Conservation (phyloP, 2,888 invertebrate species). For the Gerris lacustris region DNA sequence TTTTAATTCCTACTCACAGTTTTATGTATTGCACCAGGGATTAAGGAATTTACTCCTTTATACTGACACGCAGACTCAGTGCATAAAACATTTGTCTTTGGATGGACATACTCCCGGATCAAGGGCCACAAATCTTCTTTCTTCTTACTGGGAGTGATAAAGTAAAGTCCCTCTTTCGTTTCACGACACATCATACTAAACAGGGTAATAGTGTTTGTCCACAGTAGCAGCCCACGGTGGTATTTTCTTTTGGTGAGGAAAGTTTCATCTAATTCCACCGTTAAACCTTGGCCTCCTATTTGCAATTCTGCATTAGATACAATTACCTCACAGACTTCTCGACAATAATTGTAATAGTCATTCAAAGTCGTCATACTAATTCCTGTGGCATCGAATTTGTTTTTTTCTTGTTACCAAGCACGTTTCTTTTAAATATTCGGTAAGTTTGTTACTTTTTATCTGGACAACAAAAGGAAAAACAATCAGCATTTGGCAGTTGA, state of each 20-base stretch:
- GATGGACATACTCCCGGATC: neutral
- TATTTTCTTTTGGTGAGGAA: neutral
- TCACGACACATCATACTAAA: neutral
- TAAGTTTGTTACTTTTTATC: neutral
- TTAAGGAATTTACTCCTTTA: neutral
- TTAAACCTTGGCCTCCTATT: neutral
- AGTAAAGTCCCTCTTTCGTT: neutral
- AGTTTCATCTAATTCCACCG: neutral
- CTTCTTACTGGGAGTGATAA: neutral
- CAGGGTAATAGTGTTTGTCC: neutral
- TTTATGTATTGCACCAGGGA: neutral
- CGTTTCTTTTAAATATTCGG: neutral
- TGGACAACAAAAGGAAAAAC: neutral
- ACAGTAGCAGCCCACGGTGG: neutral
- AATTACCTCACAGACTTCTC: neutral
- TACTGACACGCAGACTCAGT: neutral
- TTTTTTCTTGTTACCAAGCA: neutral
- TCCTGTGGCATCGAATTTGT: neutral
- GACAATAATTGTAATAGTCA: neutral
- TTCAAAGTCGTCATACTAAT: neutral
- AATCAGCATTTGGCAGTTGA: neutral
- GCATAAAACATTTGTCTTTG: neutral
- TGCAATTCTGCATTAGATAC: neutral
- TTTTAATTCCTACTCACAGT: neutral
- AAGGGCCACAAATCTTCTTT: neutral